phyloP scores from a whole-genome alignment of 2,888 invertebrate genomes.

The Galerucella calmariensis region DNA sequence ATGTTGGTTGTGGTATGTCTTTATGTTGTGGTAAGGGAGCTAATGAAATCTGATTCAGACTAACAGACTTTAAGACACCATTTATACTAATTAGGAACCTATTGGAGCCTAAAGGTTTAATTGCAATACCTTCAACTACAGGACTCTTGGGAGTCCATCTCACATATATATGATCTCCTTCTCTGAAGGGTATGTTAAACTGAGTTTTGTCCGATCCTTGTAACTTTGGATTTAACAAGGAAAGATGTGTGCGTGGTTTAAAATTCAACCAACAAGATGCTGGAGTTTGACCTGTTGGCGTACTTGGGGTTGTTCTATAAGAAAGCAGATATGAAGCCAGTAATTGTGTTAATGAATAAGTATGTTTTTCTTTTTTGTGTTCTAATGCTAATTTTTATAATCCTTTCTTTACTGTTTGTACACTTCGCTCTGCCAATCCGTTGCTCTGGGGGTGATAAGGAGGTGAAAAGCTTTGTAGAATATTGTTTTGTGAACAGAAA shows the following conservation, averaged over 20 bases:
- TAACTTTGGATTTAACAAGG: slow-evolving; percentile 15
- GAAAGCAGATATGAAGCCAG: background rate
- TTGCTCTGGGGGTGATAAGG: slow-evolving; percentile 23
- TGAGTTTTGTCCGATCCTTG: background rate
- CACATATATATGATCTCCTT: slow-evolving; percentile 10
- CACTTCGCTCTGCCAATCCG: slow-evolving; percentile 14
- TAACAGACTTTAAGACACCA: slow-evolving; percentile 14
- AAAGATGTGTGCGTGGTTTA: slow-evolving; percentile 12
- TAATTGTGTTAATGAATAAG: background rate
- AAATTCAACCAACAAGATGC: slow-evolving; percentile 22
- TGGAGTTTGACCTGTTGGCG: slow-evolving; percentile 15
- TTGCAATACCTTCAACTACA: slow-evolving; percentile 9
- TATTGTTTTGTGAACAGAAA: slow-evolving; percentile 23
- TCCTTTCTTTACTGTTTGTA: slow-evolving; percentile 18
- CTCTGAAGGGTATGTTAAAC: slow-evolving; percentile 7
- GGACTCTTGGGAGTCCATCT: background rate
- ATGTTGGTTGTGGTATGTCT: too few species aligned
- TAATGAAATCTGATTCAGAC: slow-evolving; percentile 22
- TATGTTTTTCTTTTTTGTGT: slow-evolving; percentile 2
- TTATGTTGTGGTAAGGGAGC: background rate
- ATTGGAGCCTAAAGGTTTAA: slow-evolving; percentile 13
- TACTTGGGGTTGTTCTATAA: slow-evolving; percentile 19
- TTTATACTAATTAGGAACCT: slow-evolving; percentile 13
- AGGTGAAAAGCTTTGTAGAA: slow-evolving; percentile 17
- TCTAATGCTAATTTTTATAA: slow-evolving; percentile 16